Base-by-base conservation (phyloP, 2,113 vertebrate species). In the Clarias gariepinus region DNA sequence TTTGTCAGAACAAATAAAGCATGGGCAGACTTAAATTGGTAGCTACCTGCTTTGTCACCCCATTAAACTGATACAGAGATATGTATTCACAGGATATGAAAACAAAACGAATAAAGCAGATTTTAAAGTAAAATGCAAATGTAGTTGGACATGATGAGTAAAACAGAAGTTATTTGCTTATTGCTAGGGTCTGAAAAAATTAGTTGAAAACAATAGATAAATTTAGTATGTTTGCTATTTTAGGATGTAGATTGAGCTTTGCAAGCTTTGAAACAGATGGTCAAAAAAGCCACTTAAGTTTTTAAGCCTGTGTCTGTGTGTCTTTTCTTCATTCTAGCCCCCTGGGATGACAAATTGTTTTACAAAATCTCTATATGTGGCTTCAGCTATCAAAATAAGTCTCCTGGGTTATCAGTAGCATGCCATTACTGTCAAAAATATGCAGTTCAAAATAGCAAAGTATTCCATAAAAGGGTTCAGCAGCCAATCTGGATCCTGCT, bases 391-490 rank as follows among this genome's bases (percentile, higher is more conserved):
- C 76, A 69, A 53, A 86, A 80, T 41, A 80, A n/a, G 63, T 41
- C 84, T 69, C 63, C 58, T 58, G 77, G 77, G 63, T 86, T 64
- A 86, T 86, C 63, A 68, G 78, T 36, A 69, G 21, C 19, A 80
- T 80, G 61, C 66, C 52, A 69, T 80, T 86, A 80, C 47, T 69
- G 76, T 68, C 30, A 69, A 69, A 80, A 68, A 84, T 84, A 76
- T 63, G 58, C 83, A 84, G 55, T 84, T 61, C 76, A 61, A 80
- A 80, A 80, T n/a, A 33, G 4, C 52, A 80, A 80, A 69, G 61
- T 80, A 79, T 79, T 64, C 60, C 47, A 69, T 80, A 79, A 85
- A 74, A 68, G 74, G 74, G 58, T 78, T 78, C 74, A 78, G 47
- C 84, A 85, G 63, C 76, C 76, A 80, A 69, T 69, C 76, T 41